Base-by-base conservation (phyloP, 2,888 invertebrate species). In the Phania funesta region DNA sequence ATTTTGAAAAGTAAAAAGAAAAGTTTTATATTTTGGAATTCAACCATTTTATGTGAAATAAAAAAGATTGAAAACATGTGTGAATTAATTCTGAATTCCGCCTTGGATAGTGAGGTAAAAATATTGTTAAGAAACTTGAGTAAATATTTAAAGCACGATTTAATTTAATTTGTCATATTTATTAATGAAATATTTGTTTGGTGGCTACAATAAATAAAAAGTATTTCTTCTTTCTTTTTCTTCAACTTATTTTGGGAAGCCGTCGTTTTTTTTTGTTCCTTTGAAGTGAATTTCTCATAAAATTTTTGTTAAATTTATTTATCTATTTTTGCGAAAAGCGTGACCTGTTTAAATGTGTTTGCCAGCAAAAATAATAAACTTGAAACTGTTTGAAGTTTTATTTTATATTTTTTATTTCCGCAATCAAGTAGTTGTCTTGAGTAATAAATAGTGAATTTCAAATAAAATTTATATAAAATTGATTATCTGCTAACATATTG, bases 1-100 rank as follows among this genome's bases (percentile, higher is more conserved):
- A 44, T 18, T 18, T 18, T 18, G 3, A 11, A 54, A 35, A 24
- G 3, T 44, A 13, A 18, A 24, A 18, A 35, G 35, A 32, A n/a
- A n/a, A n/a, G n/a, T n/a, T n/a, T n/a, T n/a, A n/a, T n/a, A n/a
- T n/a, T n/a, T n/a, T n/a, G n/a, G n/a, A n/a, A n/a, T n/a, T 41
- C 20, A 26, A 46, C 46, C n/a, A 58, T n/a, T n/a, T 29, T 38
- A 16, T 38, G 13, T 22, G 20, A 24, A 35, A 62, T 29, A 20
- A 44, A 50, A 58, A 0, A 65, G 20, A 26, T 56, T 13, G 0
- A 38, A 83, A 76, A 75, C 64, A 89, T 89, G 89, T 89, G 89
- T 85, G 89, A 89, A 86, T 85, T 89, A 85, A 85, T 88, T 58
- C 84, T 89, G 84, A 88, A 87, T 85, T 87, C 87, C 84, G 84